phyloP scores from a whole-genome alignment of 2,888 invertebrate species.

The Pyrochroa serraticornis region DNA sequence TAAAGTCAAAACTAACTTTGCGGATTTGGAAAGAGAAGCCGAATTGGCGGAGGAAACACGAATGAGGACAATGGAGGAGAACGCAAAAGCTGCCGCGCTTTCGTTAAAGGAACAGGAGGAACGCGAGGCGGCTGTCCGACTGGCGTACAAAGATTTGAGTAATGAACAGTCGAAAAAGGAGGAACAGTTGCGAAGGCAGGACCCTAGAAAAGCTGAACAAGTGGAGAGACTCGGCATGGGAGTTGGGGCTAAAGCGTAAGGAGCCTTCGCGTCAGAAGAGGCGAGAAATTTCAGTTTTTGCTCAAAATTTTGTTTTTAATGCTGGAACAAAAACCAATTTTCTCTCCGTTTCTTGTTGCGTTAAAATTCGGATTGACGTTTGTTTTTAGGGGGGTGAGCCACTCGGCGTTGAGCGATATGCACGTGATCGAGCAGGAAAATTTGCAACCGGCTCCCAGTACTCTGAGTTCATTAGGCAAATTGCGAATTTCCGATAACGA shows the following conservation, averaged over 20 bases:
- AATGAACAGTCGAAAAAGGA: conserved; percentile 71
- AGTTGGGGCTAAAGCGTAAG: conserved; percentile 64
- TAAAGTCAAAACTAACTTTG: conserved; percentile 92
- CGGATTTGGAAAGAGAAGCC: conserved; percentile 91
- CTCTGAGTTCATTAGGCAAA: conserved; percentile 55
- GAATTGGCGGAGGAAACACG: conserved; percentile 79
- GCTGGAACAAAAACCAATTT: neutral
- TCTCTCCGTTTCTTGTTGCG: no score
- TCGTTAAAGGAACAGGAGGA: conserved; percentile 73
- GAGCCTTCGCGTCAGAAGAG: conserved; percentile 14
- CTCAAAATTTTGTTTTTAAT: no score
- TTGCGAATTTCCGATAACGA: conserved; percentile 55
- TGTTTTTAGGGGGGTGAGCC: conserved; percentile 69
- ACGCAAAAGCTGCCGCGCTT: conserved; percentile 53
- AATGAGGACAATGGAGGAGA: conserved; percentile 55
- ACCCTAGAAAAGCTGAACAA: conserved; percentile 86
- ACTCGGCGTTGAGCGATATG: conserved; percentile 92
- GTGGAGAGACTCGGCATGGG: conserved; percentile 95
- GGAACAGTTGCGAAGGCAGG: conserved; percentile 72
- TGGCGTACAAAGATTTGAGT: conserved; percentile 81
- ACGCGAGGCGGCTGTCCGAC: conserved; percentile 68
- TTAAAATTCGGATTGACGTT: neutral
- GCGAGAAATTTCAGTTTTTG: no score
- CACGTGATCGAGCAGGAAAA: conserved; percentile 87
- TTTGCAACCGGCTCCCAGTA: conserved; percentile 57